Percentiles rank a stretch among this genome's conserved stretches.
phyloP scores from a whole-genome alignment of 1,140 invertebrate species.

The Leptestheria dahalacensis region DNA sequence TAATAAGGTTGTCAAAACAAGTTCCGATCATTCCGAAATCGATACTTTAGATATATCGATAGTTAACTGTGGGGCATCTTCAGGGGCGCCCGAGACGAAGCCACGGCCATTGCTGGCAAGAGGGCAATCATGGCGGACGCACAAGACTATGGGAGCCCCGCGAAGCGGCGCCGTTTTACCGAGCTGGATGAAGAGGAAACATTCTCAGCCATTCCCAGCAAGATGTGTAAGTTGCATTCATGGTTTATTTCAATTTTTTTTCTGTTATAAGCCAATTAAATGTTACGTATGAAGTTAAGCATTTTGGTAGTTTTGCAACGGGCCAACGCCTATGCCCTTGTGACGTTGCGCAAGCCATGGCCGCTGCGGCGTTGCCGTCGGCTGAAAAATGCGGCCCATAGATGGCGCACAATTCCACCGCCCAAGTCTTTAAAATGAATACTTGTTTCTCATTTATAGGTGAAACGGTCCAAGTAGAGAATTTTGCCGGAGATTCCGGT shows the following conservation, averaged over 20 bases:
- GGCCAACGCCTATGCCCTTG: too few species aligned
- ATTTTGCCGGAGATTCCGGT: constrained; percentile 21
- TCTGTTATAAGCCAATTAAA: neutral
- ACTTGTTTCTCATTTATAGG: neutral
- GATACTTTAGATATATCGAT: too few species aligned
- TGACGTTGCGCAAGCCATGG: too few species aligned
- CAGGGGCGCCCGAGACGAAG: neutral
- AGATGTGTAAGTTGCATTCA: neutral
- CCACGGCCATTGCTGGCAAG: neutral
- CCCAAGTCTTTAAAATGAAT: neutral
- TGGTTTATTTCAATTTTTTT: too few species aligned
- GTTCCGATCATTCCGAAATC: too few species aligned
- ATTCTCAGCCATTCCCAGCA: neutral
- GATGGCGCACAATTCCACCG: too few species aligned
- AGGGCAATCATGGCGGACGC: neutral
- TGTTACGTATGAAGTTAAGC: too few species aligned
- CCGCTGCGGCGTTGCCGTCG: too few species aligned
- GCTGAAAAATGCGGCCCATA: too few species aligned
- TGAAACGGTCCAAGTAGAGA: neutral
- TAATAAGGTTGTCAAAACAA: too few species aligned
- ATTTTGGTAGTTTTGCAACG: too few species aligned
- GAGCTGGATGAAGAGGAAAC: neutral
- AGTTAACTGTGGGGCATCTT: neutral
- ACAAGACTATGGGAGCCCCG: neutral
- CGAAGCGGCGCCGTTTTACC: constrained; percentile 7